Conservation (phyloP, 1,140 invertebrate genomes). For the Camponotus floridanus region DNA sequence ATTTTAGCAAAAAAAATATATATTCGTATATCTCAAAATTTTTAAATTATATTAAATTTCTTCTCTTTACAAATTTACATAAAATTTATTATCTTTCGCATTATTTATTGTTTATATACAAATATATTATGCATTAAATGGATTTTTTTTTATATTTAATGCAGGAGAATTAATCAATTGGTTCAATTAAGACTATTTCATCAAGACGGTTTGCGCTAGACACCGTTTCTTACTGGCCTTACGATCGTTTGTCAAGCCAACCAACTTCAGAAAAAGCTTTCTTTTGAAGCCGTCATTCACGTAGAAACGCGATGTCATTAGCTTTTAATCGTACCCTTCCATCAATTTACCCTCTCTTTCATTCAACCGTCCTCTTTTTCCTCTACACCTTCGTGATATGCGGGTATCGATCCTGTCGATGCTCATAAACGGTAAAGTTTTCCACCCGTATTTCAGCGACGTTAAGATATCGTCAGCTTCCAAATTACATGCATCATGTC, state of each 20-base stretch:
- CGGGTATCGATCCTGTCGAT: constrained; percentile 58
- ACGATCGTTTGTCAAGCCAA: constrained; percentile 61
- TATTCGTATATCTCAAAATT: neutral
- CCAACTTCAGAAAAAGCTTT: constrained; percentile 61
- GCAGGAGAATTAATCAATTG: constrained; percentile 43
- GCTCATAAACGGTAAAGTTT: constrained; percentile 58
- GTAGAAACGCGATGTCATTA: constrained; percentile 64
- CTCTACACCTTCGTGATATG: constrained; percentile 53
- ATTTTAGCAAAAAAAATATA: neutral
- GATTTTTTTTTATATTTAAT: neutral
- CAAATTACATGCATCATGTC: constrained; percentile 55
- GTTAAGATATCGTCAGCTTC: constrained; percentile 61
- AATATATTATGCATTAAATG: neutral
- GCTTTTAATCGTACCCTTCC: constrained; percentile 63
- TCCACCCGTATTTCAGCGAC: constrained; percentile 28
- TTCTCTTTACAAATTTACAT: neutral
- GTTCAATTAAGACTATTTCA: constrained; percentile 53
- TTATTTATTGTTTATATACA: constrained; percentile 1
- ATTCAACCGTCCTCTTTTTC: constrained; percentile 40
- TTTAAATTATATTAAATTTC: neutral
- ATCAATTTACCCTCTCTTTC: constrained; percentile 62
- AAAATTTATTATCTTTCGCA: neutral
- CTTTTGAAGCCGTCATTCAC: constrained; percentile 63
- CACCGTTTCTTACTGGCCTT: constrained; percentile 48
- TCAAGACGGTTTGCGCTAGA: constrained; percentile 41